A percentile compares a stretch with the other conserved stretches of the same genome.
phyloP scores from a whole-genome alignment of 2,888 invertebrate genomes.

The Volucella inanis region DNA sequence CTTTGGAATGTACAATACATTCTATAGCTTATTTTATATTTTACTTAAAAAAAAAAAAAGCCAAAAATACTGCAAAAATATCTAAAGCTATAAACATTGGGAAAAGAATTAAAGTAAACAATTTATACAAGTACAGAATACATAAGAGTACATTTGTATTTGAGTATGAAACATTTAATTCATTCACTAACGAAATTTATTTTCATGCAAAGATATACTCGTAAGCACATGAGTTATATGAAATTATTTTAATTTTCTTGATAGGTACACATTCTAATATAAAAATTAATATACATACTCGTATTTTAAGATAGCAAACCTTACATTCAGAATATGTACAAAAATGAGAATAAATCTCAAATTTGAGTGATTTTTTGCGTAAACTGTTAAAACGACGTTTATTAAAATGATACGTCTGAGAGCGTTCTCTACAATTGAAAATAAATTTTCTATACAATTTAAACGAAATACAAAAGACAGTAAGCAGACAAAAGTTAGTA shows the following conservation, averaged over 20 bases:
- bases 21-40: conserved; percentile 15
- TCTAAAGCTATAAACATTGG: background rate
- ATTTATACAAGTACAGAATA: background rate
- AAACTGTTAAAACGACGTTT: background rate
- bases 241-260: conserved; percentile 5
- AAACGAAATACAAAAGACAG: conserved; percentile 33
- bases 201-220: background rate
- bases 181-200: background rate
- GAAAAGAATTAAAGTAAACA: conserved; percentile 26
- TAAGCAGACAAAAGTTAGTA: background rate
- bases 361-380: background rate
- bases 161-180: conserved; percentile 13
- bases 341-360: conserved; percentile 7
- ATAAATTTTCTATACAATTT: background rate
- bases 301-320: background rate
- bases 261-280: background rate
- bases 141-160: conserved; percentile 7
- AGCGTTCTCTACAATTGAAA: conserved; percentile 19
- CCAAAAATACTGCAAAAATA: background rate
- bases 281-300: background rate
- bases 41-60: conserved; percentile 12
- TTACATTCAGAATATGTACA: background rate
- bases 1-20: background rate
- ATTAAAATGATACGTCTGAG: conserved; percentile 11
- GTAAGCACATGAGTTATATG: conserved; percentile 37